Base-by-base conservation (phyloP, 2,113 vertebrate species). In the Origma solitaria region DNA sequence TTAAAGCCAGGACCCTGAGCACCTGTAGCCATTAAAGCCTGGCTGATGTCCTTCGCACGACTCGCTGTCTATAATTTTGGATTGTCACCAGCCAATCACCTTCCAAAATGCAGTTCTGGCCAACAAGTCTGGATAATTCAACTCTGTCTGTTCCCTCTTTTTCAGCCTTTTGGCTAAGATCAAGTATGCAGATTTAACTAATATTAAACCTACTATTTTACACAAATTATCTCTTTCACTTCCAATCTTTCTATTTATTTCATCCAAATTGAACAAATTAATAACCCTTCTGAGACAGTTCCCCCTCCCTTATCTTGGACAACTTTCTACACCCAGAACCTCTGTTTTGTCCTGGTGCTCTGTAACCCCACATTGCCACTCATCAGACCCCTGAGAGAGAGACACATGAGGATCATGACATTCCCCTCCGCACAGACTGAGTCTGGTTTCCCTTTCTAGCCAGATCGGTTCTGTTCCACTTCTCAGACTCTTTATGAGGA, bases 81-180 rank as follows among this genome's bases (percentile, higher is more conserved):
- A 77, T 16, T 82, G 50, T 33, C 84, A 93, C 75, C 90, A 92
- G 82, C 57, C 88, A 91, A 28, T 66, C 87, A 73, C 89, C 68
- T 92, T 58, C 86, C 95, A 81, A 95, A 92, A 61, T 38, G 47
- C 76, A 71, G 38, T 14, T 50, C 66, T 71, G 75, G 94, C 90
- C 95, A 96, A 9, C 81, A 89, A 40, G 18, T 2, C 76, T 83
- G 92, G 69, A 78, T 75, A 65, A 75, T 33, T 85, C 84, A 51
- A 3, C 45, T 50, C 93, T 85, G 22, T 40, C 81, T 77, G 51
- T 38, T 91, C 50, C 88, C n/a, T 75, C 90, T 82, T 62, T 42
- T 78, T 95, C 83, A 91, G 82, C 27, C 44, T 87, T 84, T 94
- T 86, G 84, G 90, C 80, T 86, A 54, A 88, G 72, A 82, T 35